Percentiles rank a stretch among this genome's conserved stretches.
Evolutionary conservation across 1,140 invertebrate species (phyloP).

Genomic region (Cyphomyrmex costatus): DNA sequence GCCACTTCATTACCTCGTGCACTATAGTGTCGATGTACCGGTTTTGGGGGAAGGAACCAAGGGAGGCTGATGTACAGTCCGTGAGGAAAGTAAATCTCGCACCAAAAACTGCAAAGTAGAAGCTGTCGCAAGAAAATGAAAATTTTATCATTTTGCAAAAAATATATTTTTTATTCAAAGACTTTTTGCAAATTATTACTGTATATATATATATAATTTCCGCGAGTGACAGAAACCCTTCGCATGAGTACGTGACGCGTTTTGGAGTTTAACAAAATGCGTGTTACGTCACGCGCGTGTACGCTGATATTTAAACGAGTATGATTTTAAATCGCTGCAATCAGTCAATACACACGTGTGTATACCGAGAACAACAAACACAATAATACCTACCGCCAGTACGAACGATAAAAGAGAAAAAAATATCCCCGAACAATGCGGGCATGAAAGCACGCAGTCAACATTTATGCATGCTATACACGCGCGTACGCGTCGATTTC

Average conservation of each 20-base stretch:
- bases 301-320: conserved; percentile 68
- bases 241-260: not conserved
- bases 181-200: conserved; percentile 31
- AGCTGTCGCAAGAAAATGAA: not conserved
- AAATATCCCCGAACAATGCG: conserved; percentile 20
- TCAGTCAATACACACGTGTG: conserved; percentile 69
- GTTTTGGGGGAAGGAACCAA: conserved; percentile 34
- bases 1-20: conserved; percentile 82
- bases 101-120: not conserved
- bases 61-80: conserved; percentile 63
- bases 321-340: conserved; percentile 65
- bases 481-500: conserved; percentile 66
- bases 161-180: not conserved
- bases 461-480: conserved; percentile 32
- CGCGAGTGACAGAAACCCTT: not conserved
- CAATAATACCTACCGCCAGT: conserved; percentile 54
- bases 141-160: not conserved
- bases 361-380: conserved; percentile 48
- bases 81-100: conserved; percentile 63
- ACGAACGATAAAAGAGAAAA: conserved; percentile 50
- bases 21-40: conserved; percentile 68
- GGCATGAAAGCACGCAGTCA: conserved; percentile 9
- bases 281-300: conserved; percentile 6
- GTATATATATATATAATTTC: not conserved
- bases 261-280: conserved; percentile 58